Conservation (phyloP, 1,140 invertebrate genomes). For the Anthonomus grandis region DNA sequence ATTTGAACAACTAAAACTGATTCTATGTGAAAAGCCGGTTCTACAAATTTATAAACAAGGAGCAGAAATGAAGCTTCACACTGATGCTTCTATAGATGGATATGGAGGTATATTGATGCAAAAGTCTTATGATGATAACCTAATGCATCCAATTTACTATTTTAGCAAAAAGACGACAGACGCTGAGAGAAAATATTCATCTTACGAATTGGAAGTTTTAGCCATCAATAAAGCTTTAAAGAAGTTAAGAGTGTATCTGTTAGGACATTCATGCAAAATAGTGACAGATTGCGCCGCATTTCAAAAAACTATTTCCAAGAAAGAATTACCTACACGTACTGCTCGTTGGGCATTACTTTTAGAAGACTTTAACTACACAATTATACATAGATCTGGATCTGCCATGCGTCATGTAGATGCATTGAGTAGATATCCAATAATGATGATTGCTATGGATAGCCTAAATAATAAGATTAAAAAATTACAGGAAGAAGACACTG, state of each 20-base stretch:
- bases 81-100: constrained; percentile 1
- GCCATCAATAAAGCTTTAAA: too few species aligned
- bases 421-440: neutral
- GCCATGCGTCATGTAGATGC: neutral
- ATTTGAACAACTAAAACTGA: neutral
- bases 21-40: neutral
- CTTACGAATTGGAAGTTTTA: too few species aligned
- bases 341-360: neutral
- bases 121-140: too few species aligned
- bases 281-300: too few species aligned
- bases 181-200: too few species aligned
- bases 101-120: constrained; percentile 7
- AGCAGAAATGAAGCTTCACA: neutral
- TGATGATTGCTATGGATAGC: neutral
- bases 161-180: too few species aligned
- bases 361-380: neutral
- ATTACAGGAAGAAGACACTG: neutral
- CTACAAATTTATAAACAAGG: too few species aligned
- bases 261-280: too few species aligned
- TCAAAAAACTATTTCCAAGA: too few species aligned
- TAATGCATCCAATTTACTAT: too few species aligned
- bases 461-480: neutral
- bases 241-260: too few species aligned
- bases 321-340: neutral
- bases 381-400: neutral